Conservation (phyloP, 2,888 invertebrate genomes). For the Tortricodes alternella region DNA sequence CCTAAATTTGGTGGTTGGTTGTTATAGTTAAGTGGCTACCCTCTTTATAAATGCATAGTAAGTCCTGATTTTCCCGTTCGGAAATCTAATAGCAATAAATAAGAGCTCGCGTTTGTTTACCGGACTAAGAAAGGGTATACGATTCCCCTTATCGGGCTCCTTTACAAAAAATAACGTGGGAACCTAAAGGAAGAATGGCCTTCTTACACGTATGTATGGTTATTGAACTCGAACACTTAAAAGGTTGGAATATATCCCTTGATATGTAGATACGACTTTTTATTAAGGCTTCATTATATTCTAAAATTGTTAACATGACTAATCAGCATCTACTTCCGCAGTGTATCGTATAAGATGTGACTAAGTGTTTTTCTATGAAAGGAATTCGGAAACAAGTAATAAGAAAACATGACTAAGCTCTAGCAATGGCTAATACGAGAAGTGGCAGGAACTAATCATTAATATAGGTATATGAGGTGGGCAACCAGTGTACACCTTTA, state of each 20-base stretch:
- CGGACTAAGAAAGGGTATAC: constrained; percentile 76
- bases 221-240: constrained; percentile 64
- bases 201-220: constrained; percentile 63
- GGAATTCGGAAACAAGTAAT: constrained; percentile 23
- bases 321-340: constrained; percentile 35
- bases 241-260: constrained; percentile 46
- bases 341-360: constrained; percentile 28
- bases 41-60: constrained; percentile 60
- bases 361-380: constrained; percentile 29
- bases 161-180: constrained; percentile 80
- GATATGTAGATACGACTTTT: constrained; percentile 33
- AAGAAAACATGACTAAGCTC: constrained; percentile 32
- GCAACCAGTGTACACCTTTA: not conserved
- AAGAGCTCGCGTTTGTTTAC: constrained; percentile 71
- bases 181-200: constrained; percentile 73
- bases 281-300: constrained; percentile 16
- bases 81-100: constrained; percentile 80
- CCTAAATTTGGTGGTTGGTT: constrained; percentile 6
- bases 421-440: not conserved
- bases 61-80: constrained; percentile 64
- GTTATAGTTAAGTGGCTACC: constrained; percentile 50
- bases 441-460: not conserved
- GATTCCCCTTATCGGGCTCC: constrained; percentile 76
- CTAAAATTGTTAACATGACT: constrained; percentile 32
- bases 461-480: too few species aligned